Evolutionary conservation across 2,797 vertebrate species (phyloP), one percentile per base, ranked within the genome.

Genomic region (Oophaga sylvatica): DNA sequence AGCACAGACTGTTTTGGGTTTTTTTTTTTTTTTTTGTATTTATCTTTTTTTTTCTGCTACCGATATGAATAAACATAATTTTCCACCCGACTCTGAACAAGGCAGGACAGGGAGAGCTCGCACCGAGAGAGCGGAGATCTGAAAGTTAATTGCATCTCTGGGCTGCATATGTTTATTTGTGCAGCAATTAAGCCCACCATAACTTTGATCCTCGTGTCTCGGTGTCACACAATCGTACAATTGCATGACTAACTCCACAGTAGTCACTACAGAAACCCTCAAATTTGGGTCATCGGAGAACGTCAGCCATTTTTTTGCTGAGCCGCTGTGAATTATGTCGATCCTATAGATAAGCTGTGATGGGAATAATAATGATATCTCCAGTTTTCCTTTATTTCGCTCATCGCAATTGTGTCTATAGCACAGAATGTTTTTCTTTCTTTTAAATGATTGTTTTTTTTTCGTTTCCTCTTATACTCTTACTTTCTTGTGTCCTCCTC

Each of bases 41-140:
- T 53, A 53, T 9, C 11, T 53, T 53, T 53, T 53, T 53, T 53
- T 53, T 53, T 9, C 35, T 41, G 68, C 56, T 41, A 35, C 67
- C 56, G 16, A 75, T 60, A 84, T 48, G 22, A 71, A 83, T 83
- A 60, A 57, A 71, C 81, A 73, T 83, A 57, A 83, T 73, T 83
- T 73, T 53, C 11, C 8, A 59, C 59, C 11, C 68, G 59, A 31
- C 68, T 83, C 67, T 16, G 20, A 83, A 56, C 56, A 16, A 83
- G 81, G 73, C 56, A 56, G 63, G 48, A 82, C 26, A 2, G 26
- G 35, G 22, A 19, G 67, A n/a, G 60, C 0, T 5, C 0, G 80
- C 16, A 29, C 41, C 19, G 31, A 45, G 63, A 56, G 65, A 68
- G 41, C 10, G 0, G 9, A 59, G 48, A 68, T 57, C 45, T 20